Conservation (phyloP, 1,140 invertebrate genomes). For the Nomia melanderi region DNA sequence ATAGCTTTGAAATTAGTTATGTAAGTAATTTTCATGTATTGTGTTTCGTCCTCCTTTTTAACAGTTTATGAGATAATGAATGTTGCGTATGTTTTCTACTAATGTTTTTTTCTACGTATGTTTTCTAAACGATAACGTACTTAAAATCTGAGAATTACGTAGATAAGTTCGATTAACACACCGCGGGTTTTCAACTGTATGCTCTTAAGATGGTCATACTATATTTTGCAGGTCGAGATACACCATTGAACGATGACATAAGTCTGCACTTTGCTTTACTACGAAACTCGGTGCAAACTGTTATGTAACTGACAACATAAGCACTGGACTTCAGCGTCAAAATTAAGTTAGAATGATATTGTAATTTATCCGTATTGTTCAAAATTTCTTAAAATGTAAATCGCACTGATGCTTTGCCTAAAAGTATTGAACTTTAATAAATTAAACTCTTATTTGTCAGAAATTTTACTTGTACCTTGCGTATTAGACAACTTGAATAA, state of each 20-base stretch:
- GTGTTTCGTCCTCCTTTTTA: background rate
- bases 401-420: background rate
- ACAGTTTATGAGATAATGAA: background rate
- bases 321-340: conserved; percentile 8
- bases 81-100: background rate
- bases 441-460: too few species aligned
- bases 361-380: background rate
- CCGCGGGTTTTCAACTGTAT: background rate
- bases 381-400: background rate
- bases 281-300: conserved; percentile 19
- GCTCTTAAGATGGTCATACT: background rate
- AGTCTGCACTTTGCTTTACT: conserved; percentile 41
- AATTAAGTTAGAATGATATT: conserved; percentile 28
- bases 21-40: background rate
- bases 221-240: conserved; percentile 14
- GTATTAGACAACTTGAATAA: background rate
- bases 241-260: conserved; percentile 24
- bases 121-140: background rate
- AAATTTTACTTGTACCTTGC: background rate
- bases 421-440: background rate
- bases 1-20: too few species aligned
- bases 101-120: too few species aligned
- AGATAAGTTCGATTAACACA: background rate
- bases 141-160: background rate
- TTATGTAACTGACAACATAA: conserved; percentile 27